phyloP scores from a whole-genome alignment of 2,888 invertebrate genomes.

The Parnassius smintheus region DNA sequence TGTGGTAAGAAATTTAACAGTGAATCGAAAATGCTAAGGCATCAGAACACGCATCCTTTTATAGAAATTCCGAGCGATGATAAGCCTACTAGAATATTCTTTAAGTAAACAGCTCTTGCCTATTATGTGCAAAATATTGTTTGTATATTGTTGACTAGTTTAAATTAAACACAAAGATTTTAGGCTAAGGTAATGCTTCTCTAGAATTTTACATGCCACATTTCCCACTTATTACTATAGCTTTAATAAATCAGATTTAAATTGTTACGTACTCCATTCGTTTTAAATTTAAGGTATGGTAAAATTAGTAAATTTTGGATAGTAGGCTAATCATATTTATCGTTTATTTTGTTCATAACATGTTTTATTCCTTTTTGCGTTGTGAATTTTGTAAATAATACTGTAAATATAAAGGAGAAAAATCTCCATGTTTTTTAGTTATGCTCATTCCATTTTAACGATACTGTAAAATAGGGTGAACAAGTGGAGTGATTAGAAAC shows the following conservation, averaged over 20 bases:
- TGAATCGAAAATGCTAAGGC: conserved; percentile 62
- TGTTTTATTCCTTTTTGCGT: conserved; percentile 5
- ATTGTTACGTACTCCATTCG: conserved; percentile 14
- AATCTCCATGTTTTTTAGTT: neutral
- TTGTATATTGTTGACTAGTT: conserved; percentile 29
- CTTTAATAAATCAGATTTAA: conserved; percentile 26
- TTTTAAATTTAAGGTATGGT: conserved; percentile 7
- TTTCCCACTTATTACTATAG: conserved; percentile 9
- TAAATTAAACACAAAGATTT: conserved; percentile 7
- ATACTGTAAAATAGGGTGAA: neutral
- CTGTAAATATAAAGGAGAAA: conserved; percentile 3
- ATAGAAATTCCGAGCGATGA: conserved; percentile 75
- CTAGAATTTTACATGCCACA: neutral
- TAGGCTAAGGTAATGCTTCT: conserved; percentile 1
- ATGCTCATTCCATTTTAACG: neutral
- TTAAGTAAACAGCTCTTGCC: conserved; percentile 60
- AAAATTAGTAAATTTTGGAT: conserved; percentile 1
- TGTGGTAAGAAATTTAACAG: conserved; percentile 66
- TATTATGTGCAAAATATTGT: conserved; percentile 27
- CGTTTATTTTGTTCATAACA: no score
- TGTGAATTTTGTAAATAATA: conserved; percentile 13
- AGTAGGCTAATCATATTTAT: neutral
- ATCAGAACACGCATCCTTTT: conserved; percentile 73
- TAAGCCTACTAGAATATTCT: conserved; percentile 75
- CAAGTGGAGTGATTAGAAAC: no score